Percentiles rank a stretch among this genome's conserved stretches.
phyloP scores from a whole-genome alignment of 2,888 invertebrate genomes.

The Acanthoscelides obtectus region DNA sequence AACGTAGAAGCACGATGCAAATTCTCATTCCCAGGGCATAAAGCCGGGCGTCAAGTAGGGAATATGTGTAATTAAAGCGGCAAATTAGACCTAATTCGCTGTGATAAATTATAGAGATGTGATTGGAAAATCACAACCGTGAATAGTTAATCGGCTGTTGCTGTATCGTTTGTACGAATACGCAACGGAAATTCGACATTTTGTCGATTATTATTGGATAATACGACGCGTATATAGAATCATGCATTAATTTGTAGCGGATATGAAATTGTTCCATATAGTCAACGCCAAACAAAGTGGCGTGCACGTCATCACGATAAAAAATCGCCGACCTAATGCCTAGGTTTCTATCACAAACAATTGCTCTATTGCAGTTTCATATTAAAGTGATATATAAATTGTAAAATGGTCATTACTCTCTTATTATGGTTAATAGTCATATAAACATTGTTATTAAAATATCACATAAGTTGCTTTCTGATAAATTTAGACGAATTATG shows the following conservation, averaged over 20 bases:
- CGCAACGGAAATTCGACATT: not conserved
- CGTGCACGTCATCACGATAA: too few species aligned
- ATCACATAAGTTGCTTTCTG: too few species aligned
- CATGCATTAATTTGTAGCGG: not conserved
- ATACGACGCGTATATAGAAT: not conserved
- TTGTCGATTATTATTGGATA: not conserved
- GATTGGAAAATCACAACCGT: not conserved
- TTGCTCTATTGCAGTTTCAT: too few species aligned
- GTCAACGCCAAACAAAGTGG: too few species aligned
- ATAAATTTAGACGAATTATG: too few species aligned
- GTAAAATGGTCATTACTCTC: too few species aligned
- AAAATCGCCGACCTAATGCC: too few species aligned
- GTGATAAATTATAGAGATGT: not conserved
- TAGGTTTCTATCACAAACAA: too few species aligned
- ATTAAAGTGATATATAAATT: too few species aligned
- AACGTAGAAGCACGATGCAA: not conserved
- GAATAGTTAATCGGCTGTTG: not conserved
- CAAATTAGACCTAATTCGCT: not conserved
- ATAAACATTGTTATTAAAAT: too few species aligned
- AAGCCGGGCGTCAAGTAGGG: not conserved
- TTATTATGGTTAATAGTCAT: too few species aligned
- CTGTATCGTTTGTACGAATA: not conserved
- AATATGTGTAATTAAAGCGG: not conserved
- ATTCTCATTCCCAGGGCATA: not conserved
- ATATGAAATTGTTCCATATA: too few species aligned